These are phyloP conservation scores for Nyctibius bracteatus DNA, from an alignment of 2,113 vertebrate genomes.

Conservation along the genomic window DNA sequence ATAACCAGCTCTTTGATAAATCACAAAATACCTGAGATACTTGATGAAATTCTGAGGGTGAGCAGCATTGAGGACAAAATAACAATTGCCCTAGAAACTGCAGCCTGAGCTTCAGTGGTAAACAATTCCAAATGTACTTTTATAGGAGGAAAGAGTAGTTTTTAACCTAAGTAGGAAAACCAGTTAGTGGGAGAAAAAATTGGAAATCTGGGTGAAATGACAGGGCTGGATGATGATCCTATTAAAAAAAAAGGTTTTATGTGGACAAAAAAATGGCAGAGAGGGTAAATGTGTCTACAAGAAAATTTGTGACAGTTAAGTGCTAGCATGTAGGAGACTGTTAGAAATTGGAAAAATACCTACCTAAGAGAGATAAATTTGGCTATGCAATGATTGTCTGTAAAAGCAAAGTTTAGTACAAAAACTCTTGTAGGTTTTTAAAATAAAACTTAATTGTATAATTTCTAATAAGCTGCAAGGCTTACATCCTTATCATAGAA, in stretches of 20 bases:
- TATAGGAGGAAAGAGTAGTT: not conserved
- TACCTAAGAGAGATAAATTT: not conserved
- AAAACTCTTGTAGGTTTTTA: not conserved
- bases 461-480: conserved; percentile 27
- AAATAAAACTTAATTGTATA: conserved; percentile 24
- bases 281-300: not conserved
- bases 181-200: not conserved
- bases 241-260: not conserved
- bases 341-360: not conserved
- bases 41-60: not conserved
- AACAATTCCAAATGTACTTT: not conserved
- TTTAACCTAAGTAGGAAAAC: not conserved
- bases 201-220: not conserved
- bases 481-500: conserved; percentile 35
- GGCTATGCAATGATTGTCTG: not conserved
- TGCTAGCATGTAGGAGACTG: not conserved
- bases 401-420: not conserved
- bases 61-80: not conserved
- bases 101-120: not conserved
- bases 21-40: not conserved
- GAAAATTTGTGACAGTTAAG: not conserved
- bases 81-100: not conserved
- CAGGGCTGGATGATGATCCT: not conserved
- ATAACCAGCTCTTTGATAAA: not conserved
- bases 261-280: not conserved